phyloP scores from a whole-genome alignment of 2,797 vertebrate species.

The Anableps anableps region DNA sequence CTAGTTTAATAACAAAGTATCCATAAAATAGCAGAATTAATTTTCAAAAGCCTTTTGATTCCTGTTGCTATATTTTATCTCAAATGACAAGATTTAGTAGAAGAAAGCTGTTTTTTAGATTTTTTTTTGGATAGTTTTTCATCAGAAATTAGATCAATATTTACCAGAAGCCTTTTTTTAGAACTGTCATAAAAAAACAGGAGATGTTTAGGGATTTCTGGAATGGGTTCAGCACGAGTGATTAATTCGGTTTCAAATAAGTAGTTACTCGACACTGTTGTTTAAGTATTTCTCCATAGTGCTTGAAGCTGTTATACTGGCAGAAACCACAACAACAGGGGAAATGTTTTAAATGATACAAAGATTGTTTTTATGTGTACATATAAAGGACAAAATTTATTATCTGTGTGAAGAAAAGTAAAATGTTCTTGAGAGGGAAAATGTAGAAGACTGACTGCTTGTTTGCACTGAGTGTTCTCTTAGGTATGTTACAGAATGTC shows the following conservation, averaged over 20 bases:
- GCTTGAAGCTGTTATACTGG: conserved; percentile 30
- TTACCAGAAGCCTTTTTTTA: conserved; percentile 23
- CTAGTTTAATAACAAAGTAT: background rate
- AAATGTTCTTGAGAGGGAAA: conserved; percentile 9
- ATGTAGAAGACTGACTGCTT: conserved; percentile 35
- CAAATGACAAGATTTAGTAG: background rate
- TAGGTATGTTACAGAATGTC: conserved; percentile 45
- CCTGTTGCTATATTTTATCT: conserved; percentile 1
- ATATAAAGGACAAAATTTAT: conserved; percentile 41
- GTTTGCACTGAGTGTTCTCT: conserved; percentile 25
- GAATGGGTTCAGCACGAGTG: conserved; percentile 23
- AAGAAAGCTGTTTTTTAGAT: conserved; percentile 3
- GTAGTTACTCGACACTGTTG: background rate
- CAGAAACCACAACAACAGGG: background rate
- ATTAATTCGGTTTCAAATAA: conserved; percentile 21
- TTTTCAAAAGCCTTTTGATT: conserved; percentile 16
- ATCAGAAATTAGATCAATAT: conserved; percentile 9
- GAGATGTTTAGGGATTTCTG: conserved; percentile 12
- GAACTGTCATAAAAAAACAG: background rate
- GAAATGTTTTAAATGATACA: conserved; percentile 20
- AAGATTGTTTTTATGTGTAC: conserved; percentile 48
- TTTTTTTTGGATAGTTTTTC: conserved; percentile 16
- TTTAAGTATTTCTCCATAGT: conserved; percentile 12
- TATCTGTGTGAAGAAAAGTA: conserved; percentile 27
- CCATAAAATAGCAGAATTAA: conserved; percentile 19